Evolutionary conservation across 2,113 vertebrate species (phyloP), one percentile per base, ranked within the genome.

Genomic region (Synchiropus splendidus): DNA sequence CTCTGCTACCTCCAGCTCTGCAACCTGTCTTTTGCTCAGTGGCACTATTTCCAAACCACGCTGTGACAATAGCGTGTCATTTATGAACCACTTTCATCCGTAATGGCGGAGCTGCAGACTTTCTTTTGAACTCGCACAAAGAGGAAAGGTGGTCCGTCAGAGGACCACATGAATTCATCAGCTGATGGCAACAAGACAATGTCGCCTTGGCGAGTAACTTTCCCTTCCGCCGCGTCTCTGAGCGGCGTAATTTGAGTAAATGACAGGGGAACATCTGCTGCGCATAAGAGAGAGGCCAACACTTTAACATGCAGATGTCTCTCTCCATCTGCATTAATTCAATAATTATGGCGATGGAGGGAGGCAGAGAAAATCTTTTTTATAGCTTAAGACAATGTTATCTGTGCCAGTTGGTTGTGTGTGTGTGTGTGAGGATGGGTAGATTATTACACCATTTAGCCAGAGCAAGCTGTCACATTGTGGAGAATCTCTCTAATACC

Each of bases 301-400:
- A 81, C 83, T 82, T 83, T 79, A 83, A 80, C 73, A 78, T 85
- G 78, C 82, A 85, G 82, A 86, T 85, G 80, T 84, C 82, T 77
- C 70, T 63, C 75, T 84, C 79, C 78, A 79, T 82, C 82, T 84
- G 77, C 70, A 81, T 85, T 81, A 83, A 83, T 85, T 83, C 78
- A 84, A 83, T 86, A 85, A 86, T 86, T 81, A 83, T 80, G 48
- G 78, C 78, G 71, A 83, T 84, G 74, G 77, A 78, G 78, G 68
- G 74, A 63, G 77, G 77, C n/a, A 9, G 72, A 54, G 30, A 48
- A 62, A 69, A 70, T 60, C 58, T 39, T 72, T 77, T 82, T 79
- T 82, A 80, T 80, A 79, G 77, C 79, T 83, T 83, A 86, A 83
- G 82, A 86, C 82, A 83, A 86, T 83, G 81, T 83, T 84, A 78